Base-by-base conservation (phyloP, 2,797 vertebrate genomes). In the Molothrus ater region DNA sequence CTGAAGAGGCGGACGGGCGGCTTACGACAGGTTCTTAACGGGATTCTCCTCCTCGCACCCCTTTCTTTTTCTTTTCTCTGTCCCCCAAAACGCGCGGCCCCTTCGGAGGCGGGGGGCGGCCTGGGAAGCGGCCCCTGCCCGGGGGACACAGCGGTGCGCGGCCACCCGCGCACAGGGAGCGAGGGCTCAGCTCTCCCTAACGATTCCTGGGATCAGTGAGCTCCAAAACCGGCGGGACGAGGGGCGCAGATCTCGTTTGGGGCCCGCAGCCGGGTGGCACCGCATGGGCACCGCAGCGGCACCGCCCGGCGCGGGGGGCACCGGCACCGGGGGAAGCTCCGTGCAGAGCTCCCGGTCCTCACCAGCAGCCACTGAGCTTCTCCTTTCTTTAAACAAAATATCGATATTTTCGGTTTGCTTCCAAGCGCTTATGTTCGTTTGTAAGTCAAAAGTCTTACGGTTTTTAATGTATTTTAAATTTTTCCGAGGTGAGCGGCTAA, bases 131-230 rank as follows among this genome's bases (percentile, higher is more conserved):
- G 1, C 3, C 16, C 51, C 47, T 29, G 79, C 51, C 42, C 2
- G 0, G 11, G 34, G 63, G 3, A n/a, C 50, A 5, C 43, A 6
- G 69, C 28, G 8, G 4, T 2, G 38, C 2, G 19, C 0, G 51
- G 20, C 6, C n/a, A 20, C 2, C 47, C 8, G 15, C 11, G 5
- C 63, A 4, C 9, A 0, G 43, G 12, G 42, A 45, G 7, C 6
- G 3, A 4, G 42, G 24, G 17, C 81, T 38, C 47, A 9, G 61
- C 14, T 43, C 17, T 13, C 14, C 13, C 2, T 6, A 91, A 74
- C 32, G 69, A 86, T 38, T 86, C 24, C 4, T 2, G 6, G 0
- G 4, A 4, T 4, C 51, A 1, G 1, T 1, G 56, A 22, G 40
- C 34, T 34, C 78, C 61, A 5, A 51, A 38, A 15, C 1, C 7